Evolutionary conservation across 2,113 vertebrate species (phyloP).

Genomic region (Sinocyclocheilus grahami): DNA sequence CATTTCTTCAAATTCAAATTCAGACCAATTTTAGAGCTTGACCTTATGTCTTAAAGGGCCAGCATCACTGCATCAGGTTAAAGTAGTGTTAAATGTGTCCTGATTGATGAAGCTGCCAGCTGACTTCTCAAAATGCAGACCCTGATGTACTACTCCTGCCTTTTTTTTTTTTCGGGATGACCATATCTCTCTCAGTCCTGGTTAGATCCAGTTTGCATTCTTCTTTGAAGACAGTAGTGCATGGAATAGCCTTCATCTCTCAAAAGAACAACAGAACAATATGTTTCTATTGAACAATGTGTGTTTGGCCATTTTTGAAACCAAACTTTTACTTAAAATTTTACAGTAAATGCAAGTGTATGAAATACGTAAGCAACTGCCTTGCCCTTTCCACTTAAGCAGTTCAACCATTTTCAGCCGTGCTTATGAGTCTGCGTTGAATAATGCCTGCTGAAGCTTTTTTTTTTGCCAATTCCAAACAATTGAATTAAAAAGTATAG

Average conservation of each 20-base stretch:
- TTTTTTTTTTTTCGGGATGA: neutral
- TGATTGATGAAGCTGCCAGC: neutral
- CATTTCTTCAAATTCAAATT: too few relatives aligned
- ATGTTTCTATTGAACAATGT: neutral
- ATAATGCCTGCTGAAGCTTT: too few relatives aligned
- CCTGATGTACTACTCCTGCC: neutral
- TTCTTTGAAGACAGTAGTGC: neutral
- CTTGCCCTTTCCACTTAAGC: neutral
- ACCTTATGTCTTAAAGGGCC: too few relatives aligned
- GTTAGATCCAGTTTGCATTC: neutral
- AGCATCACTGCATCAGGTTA: neutral
- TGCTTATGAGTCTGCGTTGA: too few relatives aligned
- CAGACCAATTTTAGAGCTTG: too few relatives aligned
- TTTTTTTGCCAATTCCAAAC: too few relatives aligned
- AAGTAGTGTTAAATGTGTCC: neutral
- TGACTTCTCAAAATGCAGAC: too few relatives aligned
- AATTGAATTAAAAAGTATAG: too few relatives aligned
- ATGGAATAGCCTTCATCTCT: neutral
- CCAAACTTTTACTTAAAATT: neutral
- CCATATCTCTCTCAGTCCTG: neutral
- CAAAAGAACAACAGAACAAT: neutral
- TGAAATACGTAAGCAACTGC: neutral
- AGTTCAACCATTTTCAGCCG: neutral
- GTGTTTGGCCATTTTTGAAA: neutral
- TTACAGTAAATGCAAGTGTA: neutral